Conservation (phyloP, 2,113 vertebrate species). For the Martes martes region DNA sequence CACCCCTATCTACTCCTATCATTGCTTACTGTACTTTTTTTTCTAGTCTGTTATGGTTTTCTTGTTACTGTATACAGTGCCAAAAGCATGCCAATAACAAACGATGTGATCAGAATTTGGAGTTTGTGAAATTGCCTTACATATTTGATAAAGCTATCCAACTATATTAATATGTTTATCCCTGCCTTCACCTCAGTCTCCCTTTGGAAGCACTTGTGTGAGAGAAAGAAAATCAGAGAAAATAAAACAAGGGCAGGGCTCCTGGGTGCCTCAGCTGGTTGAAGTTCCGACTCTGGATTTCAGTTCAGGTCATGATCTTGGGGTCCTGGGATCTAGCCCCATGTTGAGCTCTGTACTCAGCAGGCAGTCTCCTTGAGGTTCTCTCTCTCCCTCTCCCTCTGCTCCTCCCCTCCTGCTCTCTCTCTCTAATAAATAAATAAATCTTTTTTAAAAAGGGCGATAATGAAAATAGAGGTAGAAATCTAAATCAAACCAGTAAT, state of each 20-base stretch:
- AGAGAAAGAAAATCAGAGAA: background rate
- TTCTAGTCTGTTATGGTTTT: background rate
- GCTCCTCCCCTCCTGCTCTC: background rate
- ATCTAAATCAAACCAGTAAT: background rate
- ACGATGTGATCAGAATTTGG: background rate
- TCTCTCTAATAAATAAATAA: background rate
- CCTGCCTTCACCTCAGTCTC: background rate
- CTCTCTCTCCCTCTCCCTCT: background rate
- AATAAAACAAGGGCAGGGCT: background rate
- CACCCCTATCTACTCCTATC: background rate
- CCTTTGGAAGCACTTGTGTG: background rate
- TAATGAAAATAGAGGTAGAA: background rate
- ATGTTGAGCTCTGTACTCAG: background rate
- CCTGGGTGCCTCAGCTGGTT: background rate
- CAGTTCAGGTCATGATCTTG: background rate
- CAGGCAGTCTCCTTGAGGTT: background rate
- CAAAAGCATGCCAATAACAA: background rate
- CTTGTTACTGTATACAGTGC: background rate
- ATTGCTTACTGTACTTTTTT: background rate
- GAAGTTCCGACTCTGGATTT: background rate
- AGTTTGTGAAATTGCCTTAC: background rate
- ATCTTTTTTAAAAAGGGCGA: background rate
- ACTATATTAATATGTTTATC: background rate
- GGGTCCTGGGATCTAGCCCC: background rate
- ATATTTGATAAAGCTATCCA: background rate